Evolutionary conservation across 2,113 vertebrate genomes (phyloP), one percentile per base, ranked within the genome.

Genomic region (Platichthys flesus): DNA sequence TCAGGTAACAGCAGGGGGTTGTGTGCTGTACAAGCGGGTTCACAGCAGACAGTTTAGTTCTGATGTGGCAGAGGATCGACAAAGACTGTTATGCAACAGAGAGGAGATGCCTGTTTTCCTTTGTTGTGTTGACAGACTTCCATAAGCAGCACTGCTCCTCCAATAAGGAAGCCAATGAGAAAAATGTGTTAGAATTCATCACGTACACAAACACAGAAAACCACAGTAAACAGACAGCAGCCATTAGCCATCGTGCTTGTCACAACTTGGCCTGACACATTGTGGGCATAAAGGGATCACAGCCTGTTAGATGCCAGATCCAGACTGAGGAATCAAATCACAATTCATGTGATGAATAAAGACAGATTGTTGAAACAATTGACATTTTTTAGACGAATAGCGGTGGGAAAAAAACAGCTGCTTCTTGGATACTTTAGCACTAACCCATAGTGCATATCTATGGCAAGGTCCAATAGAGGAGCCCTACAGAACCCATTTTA

Each of bases 281-380:
- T 31, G 31, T 14, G n/a, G 45, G 60, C 57, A 68, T 63, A 52
- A 85, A 83, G 68, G 23, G 55, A 84, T 76, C 72, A 71, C 61
- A 83, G 68, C 66, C 72, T 69, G 64, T 55, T 24, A 67, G 24
- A 62, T 26, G 67, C 67, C 49, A 69, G 28, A 76, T 70, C 70
- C 64, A 62, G 69, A 76, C 63, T 71, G 64, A 74, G 69, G 45
- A 67, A 63, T 81, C 83, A n/a, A 66, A 51, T n/a, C 24, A 3
- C 35, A 54, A 66, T 51, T 78, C 3, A 54, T 70, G 55, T 67
- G 66, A 72, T 64, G 70, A 79, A 88, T 79, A 81, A 78, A 78
- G 51, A 83, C 76, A 82, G 78, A 81, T 84, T 81, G 87, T 73
- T 77, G 37, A 63, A 82, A 80, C 28, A 24, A 80, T 59, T 37